Evolutionary conservation across 2,797 vertebrate species (phyloP).

Genomic region (Pseudomugil gertrudae): DNA sequence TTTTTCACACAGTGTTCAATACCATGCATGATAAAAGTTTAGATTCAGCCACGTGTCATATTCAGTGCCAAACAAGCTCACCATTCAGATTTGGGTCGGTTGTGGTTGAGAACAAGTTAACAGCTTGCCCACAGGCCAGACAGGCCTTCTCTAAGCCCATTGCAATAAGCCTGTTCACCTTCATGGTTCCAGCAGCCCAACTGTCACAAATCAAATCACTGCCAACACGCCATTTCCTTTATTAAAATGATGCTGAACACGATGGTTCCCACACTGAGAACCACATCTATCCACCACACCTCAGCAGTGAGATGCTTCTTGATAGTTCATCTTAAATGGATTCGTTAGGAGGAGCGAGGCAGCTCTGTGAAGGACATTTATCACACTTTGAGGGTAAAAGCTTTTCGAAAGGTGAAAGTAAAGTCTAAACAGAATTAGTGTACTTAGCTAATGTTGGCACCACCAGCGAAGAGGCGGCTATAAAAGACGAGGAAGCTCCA

Average conservation of each 20-base stretch:
- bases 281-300: constrained; percentile 38
- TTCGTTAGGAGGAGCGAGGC: constrained; percentile 13
- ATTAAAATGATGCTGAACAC: constrained; percentile 63
- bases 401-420: constrained; percentile 21
- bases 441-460: constrained; percentile 24
- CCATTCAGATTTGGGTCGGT: constrained; percentile 53
- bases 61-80: constrained; percentile 47
- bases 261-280: constrained; percentile 40
- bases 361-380: constrained; percentile 19
- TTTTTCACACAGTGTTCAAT: constrained; percentile 19
- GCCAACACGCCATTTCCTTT: constrained; percentile 72
- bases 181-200: constrained; percentile 70
- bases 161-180: constrained; percentile 74
- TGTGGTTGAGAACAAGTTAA: constrained; percentile 54
- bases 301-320: constrained; percentile 14
- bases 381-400: constrained; percentile 25
- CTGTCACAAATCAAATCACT: constrained; percentile 74
- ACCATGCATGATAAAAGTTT: constrained; percentile 35
- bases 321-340: constrained; percentile 22
- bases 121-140: constrained; percentile 58
- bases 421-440: constrained; percentile 16
- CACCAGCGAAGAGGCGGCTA: constrained; percentile 20
- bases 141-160: constrained; percentile 69
- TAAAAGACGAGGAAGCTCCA: constrained; percentile 13
- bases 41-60: constrained; percentile 34